A percentile compares a stretch with the other conserved stretches of the same genome.
These are phyloP conservation scores for Bettongia penicillata DNA, from an alignment of 2,113 vertebrate genomes.

Conservation along the genomic window DNA sequence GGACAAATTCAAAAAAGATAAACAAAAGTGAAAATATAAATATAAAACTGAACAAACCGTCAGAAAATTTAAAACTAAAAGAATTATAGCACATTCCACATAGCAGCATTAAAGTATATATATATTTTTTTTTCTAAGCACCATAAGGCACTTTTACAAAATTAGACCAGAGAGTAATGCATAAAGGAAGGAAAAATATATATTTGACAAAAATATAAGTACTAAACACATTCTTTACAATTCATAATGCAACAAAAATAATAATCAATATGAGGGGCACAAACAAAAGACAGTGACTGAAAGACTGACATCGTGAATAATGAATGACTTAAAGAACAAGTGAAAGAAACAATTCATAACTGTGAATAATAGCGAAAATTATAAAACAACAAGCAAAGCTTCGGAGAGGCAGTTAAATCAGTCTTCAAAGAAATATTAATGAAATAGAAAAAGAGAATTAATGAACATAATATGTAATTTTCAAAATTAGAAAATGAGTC, in stretches of 20 bases:
- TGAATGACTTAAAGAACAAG: background rate
- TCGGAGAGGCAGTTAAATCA: background rate
- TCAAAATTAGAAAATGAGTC: background rate
- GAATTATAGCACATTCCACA: too few species aligned
- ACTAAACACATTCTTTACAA: background rate
- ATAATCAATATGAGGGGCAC: background rate
- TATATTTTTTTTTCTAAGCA: too few species aligned
- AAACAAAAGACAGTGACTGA: too few species aligned
- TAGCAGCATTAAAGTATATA: too few species aligned
- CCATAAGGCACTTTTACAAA: background rate
- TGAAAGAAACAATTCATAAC: too few species aligned
- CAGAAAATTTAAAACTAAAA: too few species aligned
- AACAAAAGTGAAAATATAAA: too few species aligned
- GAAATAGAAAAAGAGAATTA: too few species aligned
- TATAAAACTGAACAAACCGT: too few species aligned
- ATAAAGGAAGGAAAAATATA: background rate
- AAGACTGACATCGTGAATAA: background rate
- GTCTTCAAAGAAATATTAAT: background rate
- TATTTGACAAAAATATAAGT: background rate
- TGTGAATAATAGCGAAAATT: background rate
- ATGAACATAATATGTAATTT: too few species aligned
- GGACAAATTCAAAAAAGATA: too few species aligned
- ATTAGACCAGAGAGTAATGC: background rate
- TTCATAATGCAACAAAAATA: background rate
- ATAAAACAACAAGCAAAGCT: background rate